These are phyloP conservation scores for Melanotaenia maccullochi DNA, from an alignment of 2,797 vertebrate genomes.

Conservation along the genomic window DNA sequence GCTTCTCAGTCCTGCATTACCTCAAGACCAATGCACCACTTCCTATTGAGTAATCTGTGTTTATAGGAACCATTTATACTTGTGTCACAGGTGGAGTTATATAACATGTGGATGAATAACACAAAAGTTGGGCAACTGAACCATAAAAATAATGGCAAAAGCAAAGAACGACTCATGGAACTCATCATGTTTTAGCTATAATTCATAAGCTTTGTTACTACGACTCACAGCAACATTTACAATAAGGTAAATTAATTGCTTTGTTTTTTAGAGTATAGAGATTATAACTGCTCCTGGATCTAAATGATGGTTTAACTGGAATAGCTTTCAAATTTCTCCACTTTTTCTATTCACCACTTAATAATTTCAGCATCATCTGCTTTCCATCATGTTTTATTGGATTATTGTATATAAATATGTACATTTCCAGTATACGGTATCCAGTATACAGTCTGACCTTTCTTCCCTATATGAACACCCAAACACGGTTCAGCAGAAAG, in stretches of 20 bases:
- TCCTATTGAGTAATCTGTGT: background rate
- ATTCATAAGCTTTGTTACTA: background rate
- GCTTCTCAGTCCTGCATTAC: background rate
- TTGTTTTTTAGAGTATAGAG: background rate
- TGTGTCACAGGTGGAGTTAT: background rate
- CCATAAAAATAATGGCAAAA: background rate
- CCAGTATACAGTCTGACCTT: constrained; percentile 16
- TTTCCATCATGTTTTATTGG: constrained; percentile 2
- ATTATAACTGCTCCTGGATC: background rate
- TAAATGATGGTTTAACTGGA: background rate
- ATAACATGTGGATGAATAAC: background rate
- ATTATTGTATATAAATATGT: constrained; percentile 3
- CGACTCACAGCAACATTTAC: background rate
- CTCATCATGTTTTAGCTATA: background rate
- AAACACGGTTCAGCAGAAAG: constrained; percentile 19
- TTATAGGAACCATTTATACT: background rate
- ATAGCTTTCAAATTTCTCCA: background rate
- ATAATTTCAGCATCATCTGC: background rate
- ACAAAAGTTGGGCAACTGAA: background rate
- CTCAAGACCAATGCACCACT: background rate
- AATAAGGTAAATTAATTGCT: background rate
- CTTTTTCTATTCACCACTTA: background rate
- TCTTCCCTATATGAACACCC: constrained; percentile 7
- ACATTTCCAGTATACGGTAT: background rate
- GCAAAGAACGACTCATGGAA: background rate